A percentile compares a stretch with the other conserved stretches of the same genome.
Evolutionary conservation across 2,113 vertebrate species (phyloP).

Genomic region (Centropus bengalensis): DNA sequence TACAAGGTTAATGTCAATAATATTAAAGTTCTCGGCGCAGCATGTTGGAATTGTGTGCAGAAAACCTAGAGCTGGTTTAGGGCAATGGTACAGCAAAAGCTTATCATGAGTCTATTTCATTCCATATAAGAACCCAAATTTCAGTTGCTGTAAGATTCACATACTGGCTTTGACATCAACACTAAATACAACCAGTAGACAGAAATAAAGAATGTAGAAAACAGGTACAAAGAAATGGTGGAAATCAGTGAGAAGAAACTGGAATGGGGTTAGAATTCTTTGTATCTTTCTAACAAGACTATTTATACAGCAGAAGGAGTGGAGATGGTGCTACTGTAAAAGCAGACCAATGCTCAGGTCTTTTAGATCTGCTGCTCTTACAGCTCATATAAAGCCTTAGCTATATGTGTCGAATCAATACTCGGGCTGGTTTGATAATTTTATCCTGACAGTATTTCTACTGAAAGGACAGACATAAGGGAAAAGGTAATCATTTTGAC

Average conservation of each 20-base stretch:
- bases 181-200: background rate
- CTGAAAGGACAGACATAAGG: background rate
- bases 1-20: constrained; percentile 34
- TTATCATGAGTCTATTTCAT: background rate
- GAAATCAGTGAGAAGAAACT: background rate
- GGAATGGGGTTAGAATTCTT: constrained; percentile 33
- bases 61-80: background rate
- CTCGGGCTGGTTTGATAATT: constrained; percentile 58
- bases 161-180: background rate
- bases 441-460: constrained; percentile 38
- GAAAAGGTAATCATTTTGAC: background rate
- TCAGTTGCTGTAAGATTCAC: background rate
- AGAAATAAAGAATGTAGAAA: constrained; percentile 24
- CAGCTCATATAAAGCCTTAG: constrained; percentile 48
- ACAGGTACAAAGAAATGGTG: constrained; percentile 1
- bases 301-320: constrained; percentile 20
- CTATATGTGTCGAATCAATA: constrained; percentile 64
- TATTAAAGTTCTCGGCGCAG: background rate
- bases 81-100: background rate
- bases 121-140: background rate
- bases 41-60: background rate
- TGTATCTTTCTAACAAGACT: background rate
- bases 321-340: constrained; percentile 7
- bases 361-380: constrained; percentile 53
- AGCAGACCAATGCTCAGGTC: background rate